Evolutionary conservation across 2,113 vertebrate species (phyloP).

Genomic region (Sinocyclocheilus anshuiensis): DNA sequence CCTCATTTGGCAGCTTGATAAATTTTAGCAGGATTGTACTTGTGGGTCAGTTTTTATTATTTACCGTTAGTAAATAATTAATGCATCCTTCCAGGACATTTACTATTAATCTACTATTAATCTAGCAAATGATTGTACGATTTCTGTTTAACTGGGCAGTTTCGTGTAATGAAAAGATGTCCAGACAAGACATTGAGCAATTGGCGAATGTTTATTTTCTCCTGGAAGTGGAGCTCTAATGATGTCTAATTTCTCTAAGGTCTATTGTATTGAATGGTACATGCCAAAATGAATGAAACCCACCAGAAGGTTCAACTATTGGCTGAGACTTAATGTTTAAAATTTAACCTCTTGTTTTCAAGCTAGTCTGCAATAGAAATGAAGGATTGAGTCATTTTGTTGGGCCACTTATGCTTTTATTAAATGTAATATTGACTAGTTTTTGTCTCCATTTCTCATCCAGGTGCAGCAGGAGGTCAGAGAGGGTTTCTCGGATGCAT

Average conservation of each 20-base stretch:
- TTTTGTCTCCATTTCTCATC: background rate
- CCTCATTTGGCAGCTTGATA: background rate
- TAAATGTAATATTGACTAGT: background rate
- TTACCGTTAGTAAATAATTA: slow-evolving; percentile 26
- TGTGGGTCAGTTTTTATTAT: slow-evolving; percentile 35
- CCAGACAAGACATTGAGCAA: slow-evolving; percentile 59
- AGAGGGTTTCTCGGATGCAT: slow-evolving; percentile 95
- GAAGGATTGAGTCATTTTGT: slow-evolving; percentile 14
- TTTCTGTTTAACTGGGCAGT: slow-evolving; percentile 68
- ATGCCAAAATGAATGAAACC: background rate
- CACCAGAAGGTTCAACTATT: background rate
- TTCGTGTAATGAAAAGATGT: slow-evolving; percentile 65
- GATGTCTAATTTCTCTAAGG: slow-evolving; percentile 54
- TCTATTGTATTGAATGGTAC: slow-evolving; percentile 29
- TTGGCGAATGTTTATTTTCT: slow-evolving; percentile 65
- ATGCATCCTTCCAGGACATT: slow-evolving; percentile 33
- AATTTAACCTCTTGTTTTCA: slow-evolving; percentile 12
- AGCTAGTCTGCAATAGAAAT: slow-evolving; percentile 8
- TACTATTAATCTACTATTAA: slow-evolving; percentile 63
- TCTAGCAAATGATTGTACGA: slow-evolving; percentile 60
- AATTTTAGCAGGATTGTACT: background rate
- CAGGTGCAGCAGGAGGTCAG: slow-evolving; percentile 93
- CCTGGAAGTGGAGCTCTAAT: slow-evolving; percentile 63
- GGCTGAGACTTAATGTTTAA: background rate
- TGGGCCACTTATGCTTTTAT: slow-evolving; percentile 7